Base-by-base conservation (phyloP, 2,113 vertebrate genomes). In the Ia io region DNA sequence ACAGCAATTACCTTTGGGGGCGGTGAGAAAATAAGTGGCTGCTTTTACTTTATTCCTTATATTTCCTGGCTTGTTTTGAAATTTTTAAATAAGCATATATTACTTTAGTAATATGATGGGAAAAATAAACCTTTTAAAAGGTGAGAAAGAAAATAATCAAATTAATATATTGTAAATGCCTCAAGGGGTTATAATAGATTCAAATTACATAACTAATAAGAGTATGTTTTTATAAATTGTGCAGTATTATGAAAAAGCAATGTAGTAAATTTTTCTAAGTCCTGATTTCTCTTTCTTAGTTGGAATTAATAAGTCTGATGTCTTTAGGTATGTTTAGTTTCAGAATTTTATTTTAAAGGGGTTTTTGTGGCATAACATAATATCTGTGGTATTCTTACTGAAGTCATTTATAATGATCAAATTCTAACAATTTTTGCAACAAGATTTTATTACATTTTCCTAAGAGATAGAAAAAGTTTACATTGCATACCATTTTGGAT, bases 301-400 rank as follows among this genome's bases (percentile, higher is more conserved):
- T 56, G 73, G 35, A 84, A 77, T 70, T 74, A 92, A 85, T 28
- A 67, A 25, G 11, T 77, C 37, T 67, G 23, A 82, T 56, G 32
- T 32, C 10, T 71, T 59, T 51, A 87, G 8, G 3, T 78, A 59
- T 69, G 17, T 61, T 95, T 83, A 74, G 3, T 32, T 94, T 65
- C 40, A 91, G 53, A 93, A 87, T 80, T 91, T 95, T 88, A 95
- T 96, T 95, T 91, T 71, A 87, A 84, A 95, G 22, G 11, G 23
- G 89, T 95, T 84, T 96, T 28, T 94, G 10, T 74, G 65, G 20
- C 0, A 74, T 30, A 67, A 76, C 12, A 77, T 32, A 80, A 37
- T 35, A 0, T 88, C 30, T 76, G 1, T 69, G 56, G 51, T 42
- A 85, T 0, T 67, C 7, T 93, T 84, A 84, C 20, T 69, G 35